A percentile compares a stretch with the other conserved stretches of the same genome.
Evolutionary conservation across 2,113 vertebrate genomes (phyloP).

Genomic region (Centrocercus urophasianus): DNA sequence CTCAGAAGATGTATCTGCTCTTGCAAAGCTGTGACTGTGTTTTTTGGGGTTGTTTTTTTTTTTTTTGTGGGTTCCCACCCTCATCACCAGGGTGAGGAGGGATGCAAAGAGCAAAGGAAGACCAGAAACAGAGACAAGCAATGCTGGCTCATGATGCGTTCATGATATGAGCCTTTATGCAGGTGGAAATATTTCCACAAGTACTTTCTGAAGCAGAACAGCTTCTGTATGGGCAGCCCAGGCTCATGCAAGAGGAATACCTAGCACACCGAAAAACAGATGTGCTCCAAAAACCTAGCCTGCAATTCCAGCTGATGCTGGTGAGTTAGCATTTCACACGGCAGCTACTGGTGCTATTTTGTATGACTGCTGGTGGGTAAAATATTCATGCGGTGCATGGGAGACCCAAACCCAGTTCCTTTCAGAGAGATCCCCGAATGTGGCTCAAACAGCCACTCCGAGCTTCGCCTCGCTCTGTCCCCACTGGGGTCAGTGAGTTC

Average conservation of each 20-base stretch:
- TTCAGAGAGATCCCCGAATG: neutral
- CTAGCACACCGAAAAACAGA: neutral
- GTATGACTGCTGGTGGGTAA: rapidly evolving
- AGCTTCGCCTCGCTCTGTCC: neutral
- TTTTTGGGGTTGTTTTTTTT: neutral
- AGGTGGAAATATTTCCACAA: neutral
- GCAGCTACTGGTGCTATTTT: neutral
- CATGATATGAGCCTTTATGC: neutral
- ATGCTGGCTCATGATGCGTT: neutral
- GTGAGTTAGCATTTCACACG: neutral
- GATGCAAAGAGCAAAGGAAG: neutral
- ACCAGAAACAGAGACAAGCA: rapidly evolving
- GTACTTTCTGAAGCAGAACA: neutral
- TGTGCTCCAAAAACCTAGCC: neutral
- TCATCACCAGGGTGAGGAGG: neutral
- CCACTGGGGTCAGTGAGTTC: neutral
- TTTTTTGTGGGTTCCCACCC: neutral
- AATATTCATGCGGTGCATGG: neutral
- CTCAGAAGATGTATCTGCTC: neutral
- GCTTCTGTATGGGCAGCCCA: neutral
- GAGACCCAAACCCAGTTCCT: neutral
- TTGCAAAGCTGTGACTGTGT: rapidly evolving
- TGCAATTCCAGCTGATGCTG: neutral
- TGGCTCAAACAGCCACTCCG: neutral
- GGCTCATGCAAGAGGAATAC: neutral